Evolutionary conservation across 2,888 invertebrate species (phyloP).

Genomic region (Timema cristinae): DNA sequence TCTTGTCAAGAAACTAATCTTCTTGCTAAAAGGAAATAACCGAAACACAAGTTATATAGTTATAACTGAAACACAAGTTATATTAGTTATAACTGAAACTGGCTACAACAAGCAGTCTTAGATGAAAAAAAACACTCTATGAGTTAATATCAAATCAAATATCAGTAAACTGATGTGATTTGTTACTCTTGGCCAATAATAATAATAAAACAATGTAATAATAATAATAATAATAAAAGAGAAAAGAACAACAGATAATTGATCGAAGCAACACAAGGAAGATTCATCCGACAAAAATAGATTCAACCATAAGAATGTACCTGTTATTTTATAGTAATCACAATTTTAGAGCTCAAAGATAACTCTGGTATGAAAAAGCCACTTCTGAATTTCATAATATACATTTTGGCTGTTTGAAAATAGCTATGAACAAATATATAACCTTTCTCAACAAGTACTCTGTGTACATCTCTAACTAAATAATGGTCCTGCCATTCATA

Average conservation of each 20-base stretch:
- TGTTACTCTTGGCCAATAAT: background rate
- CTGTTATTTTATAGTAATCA: conserved; percentile 23
- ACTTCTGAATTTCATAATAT: conserved; percentile 30
- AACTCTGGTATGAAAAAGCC: conserved; percentile 30
- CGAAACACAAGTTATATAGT: background rate
- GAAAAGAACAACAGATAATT: background rate
- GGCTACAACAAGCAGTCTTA: background rate
- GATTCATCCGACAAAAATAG: conserved; percentile 16
- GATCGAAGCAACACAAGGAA: background rate
- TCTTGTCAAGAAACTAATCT: conserved; percentile 3
- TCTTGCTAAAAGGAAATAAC: background rate
- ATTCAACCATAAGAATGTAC: conserved; percentile 25
- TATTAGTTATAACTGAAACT: background rate
- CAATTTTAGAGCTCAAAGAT: conserved; percentile 25
- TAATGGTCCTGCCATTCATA: conserved; percentile 33
- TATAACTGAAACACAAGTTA: background rate
- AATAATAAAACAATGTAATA: background rate
- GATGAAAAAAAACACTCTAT: background rate
- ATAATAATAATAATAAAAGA: background rate
- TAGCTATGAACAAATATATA: conserved; percentile 34
- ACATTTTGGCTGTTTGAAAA: conserved; percentile 31
- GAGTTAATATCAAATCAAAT: background rate
- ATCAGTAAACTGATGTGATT: background rate
- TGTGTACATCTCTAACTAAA: conserved; percentile 26
- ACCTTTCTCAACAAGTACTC: conserved; percentile 29